phyloP scores from a whole-genome alignment of 2,888 invertebrate species.

The Caradrina clavipalpis region DNA sequence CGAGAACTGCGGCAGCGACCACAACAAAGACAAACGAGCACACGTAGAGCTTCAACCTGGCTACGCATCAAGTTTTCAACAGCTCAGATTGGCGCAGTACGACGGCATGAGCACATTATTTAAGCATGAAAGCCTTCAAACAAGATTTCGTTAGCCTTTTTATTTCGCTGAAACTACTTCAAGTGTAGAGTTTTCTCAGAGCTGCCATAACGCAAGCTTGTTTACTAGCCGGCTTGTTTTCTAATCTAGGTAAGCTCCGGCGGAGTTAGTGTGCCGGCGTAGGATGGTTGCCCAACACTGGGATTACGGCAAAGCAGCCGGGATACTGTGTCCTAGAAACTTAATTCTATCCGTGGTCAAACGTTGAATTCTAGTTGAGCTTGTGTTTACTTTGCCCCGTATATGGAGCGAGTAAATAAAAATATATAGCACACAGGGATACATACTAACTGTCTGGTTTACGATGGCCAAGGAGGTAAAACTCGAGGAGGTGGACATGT shows the following conservation, averaged over 20 bases:
- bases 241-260: constrained; percentile 61
- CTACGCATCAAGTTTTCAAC: constrained; percentile 13
- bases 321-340: constrained; percentile 55
- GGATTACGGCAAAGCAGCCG: constrained; percentile 53
- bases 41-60: constrained; percentile 1
- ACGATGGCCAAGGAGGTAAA: constrained; percentile 16
- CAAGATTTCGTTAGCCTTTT: constrained; percentile 37
- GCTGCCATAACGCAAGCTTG: constrained; percentile 47
- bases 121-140: constrained; percentile 39
- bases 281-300: constrained; percentile 53
- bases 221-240: constrained; percentile 46
- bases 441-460: constrained; percentile 31
- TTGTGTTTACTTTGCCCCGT: constrained; percentile 44
- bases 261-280: constrained; percentile 45
- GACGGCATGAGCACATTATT: constrained; percentile 45
- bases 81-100: constrained; percentile 42
- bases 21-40: neutral
- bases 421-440: constrained; percentile 28
- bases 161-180: constrained; percentile 40
- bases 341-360: constrained; percentile 59
- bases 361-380: constrained; percentile 54
- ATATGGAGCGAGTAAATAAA: constrained; percentile 34
- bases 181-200: constrained; percentile 28
- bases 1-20: neutral
- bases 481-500: neutral